Base-by-base conservation (phyloP, 2,797 vertebrate genomes). In the Rhabdophis nuchalis region DNA sequence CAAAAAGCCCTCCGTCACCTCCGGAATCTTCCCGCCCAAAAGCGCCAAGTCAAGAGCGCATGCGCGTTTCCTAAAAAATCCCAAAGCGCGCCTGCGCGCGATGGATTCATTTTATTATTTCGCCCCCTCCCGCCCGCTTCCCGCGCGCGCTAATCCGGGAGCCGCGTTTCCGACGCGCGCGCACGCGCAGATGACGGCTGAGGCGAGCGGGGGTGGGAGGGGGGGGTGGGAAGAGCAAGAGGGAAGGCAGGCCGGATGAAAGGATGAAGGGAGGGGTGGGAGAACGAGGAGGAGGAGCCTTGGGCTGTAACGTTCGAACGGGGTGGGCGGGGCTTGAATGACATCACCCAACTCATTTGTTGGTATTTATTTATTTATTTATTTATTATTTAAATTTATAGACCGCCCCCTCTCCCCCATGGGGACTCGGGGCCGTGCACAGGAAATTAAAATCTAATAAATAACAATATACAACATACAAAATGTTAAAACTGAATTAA, bases 91-190 rank as follows among this genome's bases (percentile, higher is more conserved):
- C 61, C 61, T 64, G 12, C 61, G 12, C 27, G 29, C 13, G 5
- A 1, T n/a, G 61, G 29, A 64, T 64, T 16, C 6, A n/a, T n/a
- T 14, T n/a, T 3, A 14, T 54, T 52, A 11, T 53, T 53, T 1
- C 1, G 0, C 10, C 10, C 10, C 11, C 53, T 1, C 4, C 7
- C 23, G 2, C 8, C 5, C 61, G 29, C 5, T 68, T 32, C 29
- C n/a, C 61, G 61, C 29, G 29, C 61, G 29, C 61, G 29, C 61
- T 68, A 32, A 13, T n/a, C 29, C 1, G 61, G 29, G 61, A n/a
- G 61, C 61, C 29, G 61, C 12, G 61, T 64, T 13, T n/a, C 29
- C n/a, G 61, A 32, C 29, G 29, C 61, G 64, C 29, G 29, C 61
- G 64, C 64, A 68, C 5, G 64, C 64, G 64, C n/a, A 3, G 5